These are phyloP conservation scores for Nasonovia ribisnigri DNA, from an alignment of 2,888 invertebrate genomes.

Conservation along the genomic window DNA sequence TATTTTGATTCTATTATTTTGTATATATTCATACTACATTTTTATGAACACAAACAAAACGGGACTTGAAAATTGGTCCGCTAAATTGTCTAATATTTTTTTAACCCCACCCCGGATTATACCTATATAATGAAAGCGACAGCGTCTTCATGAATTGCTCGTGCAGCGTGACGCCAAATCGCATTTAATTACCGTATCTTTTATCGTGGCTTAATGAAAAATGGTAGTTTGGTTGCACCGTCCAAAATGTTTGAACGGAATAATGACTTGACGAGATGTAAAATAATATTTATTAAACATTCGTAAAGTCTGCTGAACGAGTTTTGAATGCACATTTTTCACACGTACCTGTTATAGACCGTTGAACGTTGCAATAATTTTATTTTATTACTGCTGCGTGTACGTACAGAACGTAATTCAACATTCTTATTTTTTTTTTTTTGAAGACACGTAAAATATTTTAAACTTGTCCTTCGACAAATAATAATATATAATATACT, in stretches of 20 bases:
- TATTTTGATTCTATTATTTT: background rate
- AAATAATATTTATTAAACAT: background rate
- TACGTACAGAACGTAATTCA: background rate
- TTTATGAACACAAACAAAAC: background rate
- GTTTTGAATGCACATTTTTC: conserved; percentile 10
- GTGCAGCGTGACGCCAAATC: background rate
- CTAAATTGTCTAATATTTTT: background rate
- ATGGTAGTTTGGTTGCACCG: background rate
- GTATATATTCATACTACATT: background rate
- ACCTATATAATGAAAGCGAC: background rate
- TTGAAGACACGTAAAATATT: conserved; percentile 5
- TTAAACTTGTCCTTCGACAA: conserved; percentile 3
- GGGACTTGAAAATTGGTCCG: background rate
- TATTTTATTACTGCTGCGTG: background rate
- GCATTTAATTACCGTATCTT: background rate
- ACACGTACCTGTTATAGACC: background rate
- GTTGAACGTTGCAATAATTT: background rate
- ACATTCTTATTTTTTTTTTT: conserved; percentile 7
- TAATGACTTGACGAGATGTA: background rate
- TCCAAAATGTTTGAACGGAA: background rate
- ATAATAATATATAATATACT: background rate
- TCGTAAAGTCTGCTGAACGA: background rate
- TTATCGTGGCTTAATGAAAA: background rate
- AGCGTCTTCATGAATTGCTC: background rate
- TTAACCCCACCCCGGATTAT: background rate